These are phyloP conservation scores for Dissostichus mawsoni DNA, from an alignment of 2,113 vertebrate species.

Conservation along the genomic window DNA sequence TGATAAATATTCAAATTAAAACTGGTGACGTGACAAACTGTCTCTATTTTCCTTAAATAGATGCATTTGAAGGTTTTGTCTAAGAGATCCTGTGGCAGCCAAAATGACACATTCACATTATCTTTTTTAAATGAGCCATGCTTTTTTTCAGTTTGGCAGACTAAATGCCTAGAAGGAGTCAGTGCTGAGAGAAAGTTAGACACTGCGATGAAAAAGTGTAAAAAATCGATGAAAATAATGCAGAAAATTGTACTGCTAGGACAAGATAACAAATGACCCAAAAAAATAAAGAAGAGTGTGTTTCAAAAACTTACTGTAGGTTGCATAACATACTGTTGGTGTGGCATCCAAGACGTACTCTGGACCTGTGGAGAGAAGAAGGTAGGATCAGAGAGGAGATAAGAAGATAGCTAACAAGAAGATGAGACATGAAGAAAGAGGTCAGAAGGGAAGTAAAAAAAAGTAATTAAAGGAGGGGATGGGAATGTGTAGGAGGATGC, in stretches of 20 bases:
- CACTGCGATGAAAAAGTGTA: conserved; percentile 10
- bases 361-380: conserved; percentile 88
- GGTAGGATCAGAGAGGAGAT: conserved; percentile 18
- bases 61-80: conserved; percentile 10
- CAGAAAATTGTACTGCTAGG: conserved; percentile 14
- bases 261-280: neutral
- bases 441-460: conserved; percentile 4
- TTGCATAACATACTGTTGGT: conserved; percentile 99
- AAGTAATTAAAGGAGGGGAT: conserved; percentile 48
- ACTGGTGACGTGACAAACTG: too few relatives aligned
- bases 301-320: conserved; percentile 94
- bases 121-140: neutral
- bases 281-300: conserved; percentile 19
- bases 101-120: neutral
- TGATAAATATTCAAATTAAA: too few relatives aligned
- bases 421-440: conserved; percentile 24
- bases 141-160: conserved; percentile 8
- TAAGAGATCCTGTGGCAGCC: neutral
- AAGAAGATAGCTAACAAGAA: conserved; percentile 10
- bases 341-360: conserved; percentile 99
- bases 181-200: conserved; percentile 4
- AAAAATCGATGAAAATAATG: neutral
- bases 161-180: neutral
- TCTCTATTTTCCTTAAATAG: neutral
- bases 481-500: conserved; percentile 44